These are phyloP conservation scores for Operophtera brumata DNA, from an alignment of 2,888 invertebrate genomes.

Conservation along the genomic window DNA sequence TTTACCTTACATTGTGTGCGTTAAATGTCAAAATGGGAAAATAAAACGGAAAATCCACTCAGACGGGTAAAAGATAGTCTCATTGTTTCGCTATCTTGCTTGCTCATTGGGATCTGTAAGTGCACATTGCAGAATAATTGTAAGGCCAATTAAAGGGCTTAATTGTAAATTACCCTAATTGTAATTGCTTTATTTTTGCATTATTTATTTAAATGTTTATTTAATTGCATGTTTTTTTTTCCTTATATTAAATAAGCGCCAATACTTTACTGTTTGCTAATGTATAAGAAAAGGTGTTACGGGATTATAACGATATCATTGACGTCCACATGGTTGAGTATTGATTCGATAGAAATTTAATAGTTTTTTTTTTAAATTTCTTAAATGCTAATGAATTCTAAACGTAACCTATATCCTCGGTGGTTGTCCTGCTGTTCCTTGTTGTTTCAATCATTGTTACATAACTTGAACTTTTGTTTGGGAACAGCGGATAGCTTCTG, in stretches of 20 bases:
- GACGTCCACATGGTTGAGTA: neutral
- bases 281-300: neutral
- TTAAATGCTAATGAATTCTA: neutral
- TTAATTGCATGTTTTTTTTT: constrained; percentile 3
- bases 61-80: neutral
- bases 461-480: too few species aligned
- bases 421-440: too few species aligned
- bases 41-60: neutral
- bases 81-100: neutral
- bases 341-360: neutral
- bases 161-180: too few species aligned
- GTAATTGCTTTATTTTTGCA: neutral
- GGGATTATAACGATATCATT: neutral
- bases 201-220: neutral
- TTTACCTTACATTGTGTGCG: neutral
- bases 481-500: too few species aligned
- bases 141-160: too few species aligned
- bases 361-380: neutral
- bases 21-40: neutral
- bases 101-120: neutral
- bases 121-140: too few species aligned
- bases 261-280: neutral
- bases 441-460: too few species aligned
- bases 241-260: neutral
- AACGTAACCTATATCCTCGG: too few species aligned